These are phyloP conservation scores for Orgyia antiqua DNA, from an alignment of 2,888 invertebrate genomes.

Conservation along the genomic window DNA sequence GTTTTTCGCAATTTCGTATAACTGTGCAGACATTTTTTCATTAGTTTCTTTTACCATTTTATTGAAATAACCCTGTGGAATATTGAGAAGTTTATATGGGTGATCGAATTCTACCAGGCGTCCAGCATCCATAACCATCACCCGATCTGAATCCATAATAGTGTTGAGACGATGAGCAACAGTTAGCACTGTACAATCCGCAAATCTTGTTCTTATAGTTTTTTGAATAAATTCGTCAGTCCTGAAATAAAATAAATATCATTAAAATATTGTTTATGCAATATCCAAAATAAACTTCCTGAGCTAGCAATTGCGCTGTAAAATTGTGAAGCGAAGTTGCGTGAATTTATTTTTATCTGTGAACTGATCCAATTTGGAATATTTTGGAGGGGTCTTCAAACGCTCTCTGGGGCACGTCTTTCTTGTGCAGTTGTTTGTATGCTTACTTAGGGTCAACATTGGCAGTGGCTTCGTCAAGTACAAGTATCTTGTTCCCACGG, in stretches of 20 bases:
- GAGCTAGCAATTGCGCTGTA: no score
- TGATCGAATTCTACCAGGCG: slow-evolving; percentile 84
- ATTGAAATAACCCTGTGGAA: slow-evolving; percentile 78
- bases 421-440: no score
- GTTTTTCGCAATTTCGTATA: slow-evolving; percentile 63
- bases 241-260: slow-evolving; percentile 48
- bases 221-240: slow-evolving; percentile 91
- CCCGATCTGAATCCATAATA: slow-evolving; percentile 94
- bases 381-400: no score
- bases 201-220: slow-evolving; percentile 89
- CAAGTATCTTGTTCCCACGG: slow-evolving; percentile 83
- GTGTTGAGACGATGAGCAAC: slow-evolving; percentile 95
- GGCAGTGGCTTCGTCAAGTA: slow-evolving; percentile 80
- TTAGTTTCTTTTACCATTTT: slow-evolving; percentile 86
- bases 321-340: no score
- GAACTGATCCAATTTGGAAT: no score
- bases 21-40: slow-evolving; percentile 67
- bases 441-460: slow-evolving; percentile 81
- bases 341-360: no score
- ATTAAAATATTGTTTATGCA: no score
- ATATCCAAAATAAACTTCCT: no score
- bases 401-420: no score
- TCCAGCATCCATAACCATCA: slow-evolving; percentile 92
- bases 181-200: slow-evolving; percentile 90
- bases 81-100: slow-evolving; percentile 81